phyloP scores from a whole-genome alignment of 2,888 invertebrate species.

The Coelogynopora nodosa region DNA sequence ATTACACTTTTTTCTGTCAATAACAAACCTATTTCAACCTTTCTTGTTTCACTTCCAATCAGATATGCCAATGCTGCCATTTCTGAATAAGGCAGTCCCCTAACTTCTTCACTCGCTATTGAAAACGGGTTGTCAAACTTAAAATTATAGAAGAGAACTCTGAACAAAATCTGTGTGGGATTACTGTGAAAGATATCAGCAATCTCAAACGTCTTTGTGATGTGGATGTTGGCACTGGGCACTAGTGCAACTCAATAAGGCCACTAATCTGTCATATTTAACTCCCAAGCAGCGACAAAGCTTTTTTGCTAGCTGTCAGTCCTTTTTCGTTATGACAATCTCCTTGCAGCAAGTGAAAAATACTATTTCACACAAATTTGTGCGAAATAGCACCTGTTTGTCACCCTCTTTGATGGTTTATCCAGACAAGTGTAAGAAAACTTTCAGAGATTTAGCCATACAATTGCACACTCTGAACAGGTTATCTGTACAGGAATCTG shows the following conservation, averaged over 20 bases:
- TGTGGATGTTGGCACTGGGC: neutral
- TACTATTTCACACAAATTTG: neutral
- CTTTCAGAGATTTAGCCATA: neutral
- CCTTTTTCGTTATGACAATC: neutral
- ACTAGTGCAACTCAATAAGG: neutral
- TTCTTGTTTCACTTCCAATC: neutral
- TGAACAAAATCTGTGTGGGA: neutral
- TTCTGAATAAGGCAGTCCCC: neutral
- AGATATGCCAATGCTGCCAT: conserved; percentile 2
- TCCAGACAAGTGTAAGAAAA: neutral
- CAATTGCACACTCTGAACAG: neutral
- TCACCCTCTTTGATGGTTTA: neutral
- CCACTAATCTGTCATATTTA: neutral
- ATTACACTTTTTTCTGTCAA: neutral
- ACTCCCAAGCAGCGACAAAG: neutral
- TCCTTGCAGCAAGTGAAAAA: neutral
- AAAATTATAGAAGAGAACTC: neutral
- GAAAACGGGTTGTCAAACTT: conserved; percentile 6
- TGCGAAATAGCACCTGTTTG: neutral
- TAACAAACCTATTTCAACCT: neutral
- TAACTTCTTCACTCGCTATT: neutral
- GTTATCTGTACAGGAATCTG: neutral
- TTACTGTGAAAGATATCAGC: neutral
- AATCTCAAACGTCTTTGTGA: neutral
- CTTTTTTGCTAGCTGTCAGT: neutral